Evolutionary conservation across 2,113 vertebrate genomes (phyloP).

Genomic region (Engystomops pustulosus): DNA sequence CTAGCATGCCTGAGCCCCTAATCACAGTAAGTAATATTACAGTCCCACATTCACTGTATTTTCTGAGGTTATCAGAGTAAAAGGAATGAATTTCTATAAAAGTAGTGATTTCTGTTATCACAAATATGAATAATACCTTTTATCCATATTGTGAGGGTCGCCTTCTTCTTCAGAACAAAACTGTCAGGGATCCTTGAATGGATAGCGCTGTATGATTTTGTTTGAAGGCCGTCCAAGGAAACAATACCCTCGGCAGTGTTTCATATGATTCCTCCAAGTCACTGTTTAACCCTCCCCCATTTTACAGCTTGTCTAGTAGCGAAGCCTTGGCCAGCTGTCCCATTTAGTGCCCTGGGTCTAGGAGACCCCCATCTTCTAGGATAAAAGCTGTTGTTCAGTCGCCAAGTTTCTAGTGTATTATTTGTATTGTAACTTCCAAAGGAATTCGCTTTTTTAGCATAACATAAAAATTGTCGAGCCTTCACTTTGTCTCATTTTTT

Average conservation of each 20-base stretch:
- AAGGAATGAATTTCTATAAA: no score
- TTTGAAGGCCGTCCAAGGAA: constrained; percentile 29
- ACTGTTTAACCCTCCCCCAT: constrained; percentile 33
- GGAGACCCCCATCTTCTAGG: background rate
- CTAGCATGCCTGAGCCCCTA: no score
- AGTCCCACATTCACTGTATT: no score
- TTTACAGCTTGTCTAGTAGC: constrained; percentile 4
- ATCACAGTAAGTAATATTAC: no score
- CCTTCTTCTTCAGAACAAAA: background rate
- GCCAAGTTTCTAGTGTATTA: constrained; percentile 5
- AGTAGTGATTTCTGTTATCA: no score
- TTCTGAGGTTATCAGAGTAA: no score
- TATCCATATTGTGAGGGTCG: background rate
- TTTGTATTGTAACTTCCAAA: background rate
- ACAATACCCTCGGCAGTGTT: constrained; percentile 9
- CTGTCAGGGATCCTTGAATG: background rate
- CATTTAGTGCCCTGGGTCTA: constrained; percentile 21
- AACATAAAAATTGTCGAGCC: background rate
- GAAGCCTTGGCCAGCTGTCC: constrained; percentile 16
- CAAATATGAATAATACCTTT: no score
- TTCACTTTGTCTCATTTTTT: background rate
- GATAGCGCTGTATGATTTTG: background rate
- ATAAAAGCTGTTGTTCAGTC: background rate
- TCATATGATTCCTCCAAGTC: constrained; percentile 17
- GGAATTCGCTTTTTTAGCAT: background rate